Conservation (phyloP, 2,888 invertebrate species). For the Plutella xylostella region DNA sequence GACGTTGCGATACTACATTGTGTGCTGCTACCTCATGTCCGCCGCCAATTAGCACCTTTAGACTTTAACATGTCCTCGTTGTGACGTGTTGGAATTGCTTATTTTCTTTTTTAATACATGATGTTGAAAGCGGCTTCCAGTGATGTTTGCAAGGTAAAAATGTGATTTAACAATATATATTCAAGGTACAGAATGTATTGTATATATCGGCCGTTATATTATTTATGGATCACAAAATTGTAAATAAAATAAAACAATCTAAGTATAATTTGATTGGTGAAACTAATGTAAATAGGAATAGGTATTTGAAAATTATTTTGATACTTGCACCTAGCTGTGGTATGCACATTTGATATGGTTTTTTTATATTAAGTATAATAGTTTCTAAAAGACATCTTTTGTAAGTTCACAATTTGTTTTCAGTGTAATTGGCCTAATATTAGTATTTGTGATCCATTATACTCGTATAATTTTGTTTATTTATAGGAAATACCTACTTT, state of each 20-base stretch:
- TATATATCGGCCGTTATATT: not conserved
- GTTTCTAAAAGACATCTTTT: constrained; percentile 6
- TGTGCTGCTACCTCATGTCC: too few species aligned
- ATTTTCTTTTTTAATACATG: too few species aligned
- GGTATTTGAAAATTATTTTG: not conserved
- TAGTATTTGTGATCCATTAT: too few species aligned
- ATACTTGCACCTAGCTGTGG: not conserved
- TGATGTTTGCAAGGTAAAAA: not conserved
- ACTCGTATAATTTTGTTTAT: too few species aligned
- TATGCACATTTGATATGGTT: constrained; percentile 2
- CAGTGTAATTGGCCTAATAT: constrained; percentile 1
- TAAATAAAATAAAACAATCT: constrained; percentile 8
- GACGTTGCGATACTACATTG: too few species aligned
- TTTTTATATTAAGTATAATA: not conserved
- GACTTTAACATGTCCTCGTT: too few species aligned
- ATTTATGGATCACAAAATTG: constrained; percentile 1
- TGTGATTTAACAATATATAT: not conserved
- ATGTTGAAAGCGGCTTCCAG: too few species aligned
- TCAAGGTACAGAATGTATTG: not conserved
- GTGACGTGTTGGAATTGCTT: too few species aligned
- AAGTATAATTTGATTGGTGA: constrained; percentile 11
- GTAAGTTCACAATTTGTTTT: not conserved
- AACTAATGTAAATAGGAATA: constrained; percentile 21
- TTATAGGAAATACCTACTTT: too few species aligned
- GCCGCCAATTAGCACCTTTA: too few species aligned